Conservation (phyloP, 2,888 invertebrate genomes). For the Argyresthia albistria region DNA sequence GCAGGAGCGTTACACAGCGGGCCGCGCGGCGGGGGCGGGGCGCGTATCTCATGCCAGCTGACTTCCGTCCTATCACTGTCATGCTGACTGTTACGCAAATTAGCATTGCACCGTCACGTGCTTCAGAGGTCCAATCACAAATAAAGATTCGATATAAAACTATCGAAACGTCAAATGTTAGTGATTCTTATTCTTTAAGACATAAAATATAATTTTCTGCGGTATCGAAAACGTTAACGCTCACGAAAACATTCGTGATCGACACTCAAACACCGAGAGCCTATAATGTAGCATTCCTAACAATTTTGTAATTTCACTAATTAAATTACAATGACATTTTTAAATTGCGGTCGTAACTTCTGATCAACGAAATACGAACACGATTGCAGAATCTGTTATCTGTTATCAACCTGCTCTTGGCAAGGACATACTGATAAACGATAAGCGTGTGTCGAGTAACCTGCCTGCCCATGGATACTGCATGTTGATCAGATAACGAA, state of each 20-base stretch:
- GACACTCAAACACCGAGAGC: neutral
- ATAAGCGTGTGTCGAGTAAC: constrained; percentile 13
- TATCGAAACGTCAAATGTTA: no score
- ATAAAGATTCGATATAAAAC: no score
- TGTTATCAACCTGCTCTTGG: constrained; percentile 66
- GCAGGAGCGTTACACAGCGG: neutral
- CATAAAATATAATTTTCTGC: no score
- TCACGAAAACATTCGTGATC: no score
- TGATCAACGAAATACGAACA: constrained; percentile 11
- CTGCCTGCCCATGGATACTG: neutral
- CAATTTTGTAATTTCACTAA: no score
- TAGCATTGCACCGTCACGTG: neutral
- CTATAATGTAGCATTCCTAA: constrained; percentile 1
- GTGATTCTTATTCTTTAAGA: no score
- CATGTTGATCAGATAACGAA: neutral
- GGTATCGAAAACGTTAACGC: no score
- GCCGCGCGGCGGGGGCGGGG: constrained; percentile 4
- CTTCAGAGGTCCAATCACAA: no score
- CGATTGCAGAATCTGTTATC: constrained; percentile 40
- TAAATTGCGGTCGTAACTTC: no score
- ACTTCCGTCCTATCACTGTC: constrained; percentile 25
- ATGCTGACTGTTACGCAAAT: neutral
- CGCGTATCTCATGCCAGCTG: constrained; percentile 29
- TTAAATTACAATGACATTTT: no score
- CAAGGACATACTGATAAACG: constrained; percentile 60